phyloP scores from a whole-genome alignment of 2,888 invertebrate genomes.

The Neocrepidodera transversa region DNA sequence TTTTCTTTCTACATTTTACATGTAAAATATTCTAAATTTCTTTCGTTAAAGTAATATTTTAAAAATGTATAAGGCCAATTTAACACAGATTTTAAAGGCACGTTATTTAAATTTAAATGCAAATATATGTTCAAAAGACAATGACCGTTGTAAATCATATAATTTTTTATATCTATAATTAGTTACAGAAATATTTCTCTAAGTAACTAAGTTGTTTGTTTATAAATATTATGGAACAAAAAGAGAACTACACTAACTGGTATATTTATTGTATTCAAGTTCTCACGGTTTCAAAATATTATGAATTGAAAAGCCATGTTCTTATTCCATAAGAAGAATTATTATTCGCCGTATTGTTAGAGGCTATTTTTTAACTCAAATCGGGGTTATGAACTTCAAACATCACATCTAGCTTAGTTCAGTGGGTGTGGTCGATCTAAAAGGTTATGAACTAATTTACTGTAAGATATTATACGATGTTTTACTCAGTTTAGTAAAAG shows the following conservation, averaged over 20 bases:
- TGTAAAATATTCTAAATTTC: too few relatives aligned
- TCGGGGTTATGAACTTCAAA: conserved; percentile 4
- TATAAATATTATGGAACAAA: background rate
- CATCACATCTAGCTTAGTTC: background rate
- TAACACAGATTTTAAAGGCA: background rate
- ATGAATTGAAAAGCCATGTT: conserved; percentile 35
- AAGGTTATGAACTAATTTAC: conserved; percentile 1
- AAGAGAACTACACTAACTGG: conserved; percentile 11
- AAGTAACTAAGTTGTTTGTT: background rate
- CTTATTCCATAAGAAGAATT: conserved; percentile 32
- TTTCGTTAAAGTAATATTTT: too few relatives aligned
- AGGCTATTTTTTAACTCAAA: conserved; percentile 1
- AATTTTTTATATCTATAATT: background rate
- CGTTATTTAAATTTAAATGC: background rate
- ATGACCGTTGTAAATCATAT: conserved; percentile 1
- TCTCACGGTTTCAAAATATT: conserved; percentile 37
- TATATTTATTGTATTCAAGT: conserved; percentile 33
- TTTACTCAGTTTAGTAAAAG: background rate
- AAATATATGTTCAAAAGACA: background rate
- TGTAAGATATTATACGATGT: background rate
- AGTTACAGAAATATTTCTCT: conserved; percentile 1
- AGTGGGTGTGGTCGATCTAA: conserved; percentile 2
- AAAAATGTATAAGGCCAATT: too few relatives aligned
- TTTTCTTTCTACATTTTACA: too few relatives aligned
- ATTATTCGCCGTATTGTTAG: background rate